Evolutionary conservation across 2,888 invertebrate species (phyloP).

Genomic region (Hypomecis atomaria): DNA sequence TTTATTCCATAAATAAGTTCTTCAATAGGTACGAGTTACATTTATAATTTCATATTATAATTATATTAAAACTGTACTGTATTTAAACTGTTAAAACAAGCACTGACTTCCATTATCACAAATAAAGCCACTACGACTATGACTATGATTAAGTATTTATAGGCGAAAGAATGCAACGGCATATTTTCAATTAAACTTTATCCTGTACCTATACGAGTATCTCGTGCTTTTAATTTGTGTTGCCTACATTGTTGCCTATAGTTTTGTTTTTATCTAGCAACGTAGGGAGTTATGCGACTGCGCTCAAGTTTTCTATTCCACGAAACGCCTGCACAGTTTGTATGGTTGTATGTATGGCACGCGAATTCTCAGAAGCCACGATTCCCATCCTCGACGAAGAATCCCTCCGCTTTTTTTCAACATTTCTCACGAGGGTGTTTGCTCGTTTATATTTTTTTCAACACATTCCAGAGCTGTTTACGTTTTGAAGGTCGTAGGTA

Average conservation of each 20-base stretch:
- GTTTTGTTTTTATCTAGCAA: constrained; percentile 20
- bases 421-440: constrained; percentile 76
- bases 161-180: background rate
- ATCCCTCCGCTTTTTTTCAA: constrained; percentile 61
- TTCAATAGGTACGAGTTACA: background rate
- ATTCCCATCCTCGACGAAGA: constrained; percentile 76
- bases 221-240: constrained; percentile 7
- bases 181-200: constrained; percentile 9
- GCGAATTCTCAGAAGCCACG: constrained; percentile 79
- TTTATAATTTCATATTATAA: background rate
- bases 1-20: no score
- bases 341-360: constrained; percentile 70
- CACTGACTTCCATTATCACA: background rate
- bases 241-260: constrained; percentile 3
- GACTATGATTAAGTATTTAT: background rate
- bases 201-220: background rate
- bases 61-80: no score
- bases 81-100: no score
- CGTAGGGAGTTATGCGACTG: constrained; percentile 48
- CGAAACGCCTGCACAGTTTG: constrained; percentile 58
- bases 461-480: constrained; percentile 77
- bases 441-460: constrained; percentile 61
- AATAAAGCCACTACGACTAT: background rate
- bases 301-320: constrained; percentile 57
- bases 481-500: constrained; percentile 71